phyloP scores from a whole-genome alignment of 2,113 vertebrate species.

The Lepus europaeus region DNA sequence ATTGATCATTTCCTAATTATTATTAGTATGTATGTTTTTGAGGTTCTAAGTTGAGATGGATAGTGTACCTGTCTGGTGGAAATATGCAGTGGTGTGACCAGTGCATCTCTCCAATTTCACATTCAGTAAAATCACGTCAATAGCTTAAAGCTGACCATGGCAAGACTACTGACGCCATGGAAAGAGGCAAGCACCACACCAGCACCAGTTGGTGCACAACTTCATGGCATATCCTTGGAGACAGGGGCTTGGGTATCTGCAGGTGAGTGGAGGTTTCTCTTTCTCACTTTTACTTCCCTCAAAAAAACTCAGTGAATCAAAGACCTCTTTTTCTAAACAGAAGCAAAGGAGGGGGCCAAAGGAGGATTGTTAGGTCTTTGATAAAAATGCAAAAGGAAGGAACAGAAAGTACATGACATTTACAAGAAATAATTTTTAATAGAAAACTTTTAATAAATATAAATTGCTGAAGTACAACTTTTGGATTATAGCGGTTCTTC shows the following conservation, averaged over 20 bases:
- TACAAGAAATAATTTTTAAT: constrained; percentile 50
- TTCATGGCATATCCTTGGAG: not conserved
- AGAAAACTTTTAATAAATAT: not conserved
- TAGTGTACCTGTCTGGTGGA: not conserved
- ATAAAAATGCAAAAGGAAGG: constrained; percentile 40
- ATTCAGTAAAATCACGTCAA: not conserved
- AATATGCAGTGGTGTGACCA: not conserved
- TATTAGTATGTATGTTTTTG: not conserved
- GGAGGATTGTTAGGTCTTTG: not conserved
- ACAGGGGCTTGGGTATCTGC: too few relatives aligned
- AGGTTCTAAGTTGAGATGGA: not conserved
- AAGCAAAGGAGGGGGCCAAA: not conserved
- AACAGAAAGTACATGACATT: constrained; percentile 9
- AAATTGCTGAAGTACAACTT: too few relatives aligned
- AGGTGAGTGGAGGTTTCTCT: not conserved
- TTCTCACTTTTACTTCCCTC: not conserved
- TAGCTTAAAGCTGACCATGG: not conserved
- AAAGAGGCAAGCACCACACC: not conserved
- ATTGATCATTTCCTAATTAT: not conserved
- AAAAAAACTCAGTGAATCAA: not conserved
- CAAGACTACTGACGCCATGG: not conserved
- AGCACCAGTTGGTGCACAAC: not conserved
- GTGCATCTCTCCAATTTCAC: not conserved
- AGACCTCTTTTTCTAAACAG: constrained; percentile 38
- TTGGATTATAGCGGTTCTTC: too few relatives aligned